Evolutionary conservation across 2,797 vertebrate genomes (phyloP).

Genomic region (Anguilla pacifica): DNA sequence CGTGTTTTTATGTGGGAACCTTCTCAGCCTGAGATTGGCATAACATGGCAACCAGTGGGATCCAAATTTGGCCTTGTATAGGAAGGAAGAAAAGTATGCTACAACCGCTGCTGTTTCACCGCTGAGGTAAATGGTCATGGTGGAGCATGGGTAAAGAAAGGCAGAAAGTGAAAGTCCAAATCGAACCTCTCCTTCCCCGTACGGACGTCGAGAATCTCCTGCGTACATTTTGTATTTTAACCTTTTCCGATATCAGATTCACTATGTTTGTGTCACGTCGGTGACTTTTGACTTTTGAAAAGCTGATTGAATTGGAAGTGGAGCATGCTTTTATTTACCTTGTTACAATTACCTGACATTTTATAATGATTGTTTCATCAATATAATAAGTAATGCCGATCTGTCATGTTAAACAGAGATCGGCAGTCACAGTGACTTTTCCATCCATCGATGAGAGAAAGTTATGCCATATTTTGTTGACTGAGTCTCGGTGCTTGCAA

Average conservation of each 20-base stretch:
- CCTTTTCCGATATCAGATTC: slow-evolving; percentile 24
- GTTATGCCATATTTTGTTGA: not conserved
- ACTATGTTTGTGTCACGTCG: slow-evolving; percentile 16
- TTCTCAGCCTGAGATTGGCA: slow-evolving; percentile 21
- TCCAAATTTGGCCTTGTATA: not conserved
- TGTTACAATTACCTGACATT: slow-evolving; percentile 23
- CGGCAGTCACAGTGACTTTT: not conserved
- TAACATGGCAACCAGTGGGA: not conserved
- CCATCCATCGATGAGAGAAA: not conserved
- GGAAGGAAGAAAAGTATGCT: not conserved
- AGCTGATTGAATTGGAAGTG: slow-evolving; percentile 34
- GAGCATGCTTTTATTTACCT: slow-evolving; percentile 33
- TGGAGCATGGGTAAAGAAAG: not conserved
- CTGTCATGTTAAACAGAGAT: slow-evolving; percentile 49
- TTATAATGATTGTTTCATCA: slow-evolving; percentile 3
- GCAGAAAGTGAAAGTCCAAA: not conserved
- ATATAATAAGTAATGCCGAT: not conserved
- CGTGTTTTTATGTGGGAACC: slow-evolving; percentile 50
- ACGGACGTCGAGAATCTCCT: not conserved
- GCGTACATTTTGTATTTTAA: slow-evolving; percentile 26
- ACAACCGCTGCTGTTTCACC: not conserved
- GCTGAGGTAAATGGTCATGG: not conserved
- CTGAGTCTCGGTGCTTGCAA: not conserved
- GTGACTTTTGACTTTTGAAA: slow-evolving; percentile 40
- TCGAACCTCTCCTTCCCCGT: not conserved